These are phyloP conservation scores for Drosophila asahinai DNA, from an alignment of 1,140 invertebrate genomes.

Conservation along the genomic window DNA sequence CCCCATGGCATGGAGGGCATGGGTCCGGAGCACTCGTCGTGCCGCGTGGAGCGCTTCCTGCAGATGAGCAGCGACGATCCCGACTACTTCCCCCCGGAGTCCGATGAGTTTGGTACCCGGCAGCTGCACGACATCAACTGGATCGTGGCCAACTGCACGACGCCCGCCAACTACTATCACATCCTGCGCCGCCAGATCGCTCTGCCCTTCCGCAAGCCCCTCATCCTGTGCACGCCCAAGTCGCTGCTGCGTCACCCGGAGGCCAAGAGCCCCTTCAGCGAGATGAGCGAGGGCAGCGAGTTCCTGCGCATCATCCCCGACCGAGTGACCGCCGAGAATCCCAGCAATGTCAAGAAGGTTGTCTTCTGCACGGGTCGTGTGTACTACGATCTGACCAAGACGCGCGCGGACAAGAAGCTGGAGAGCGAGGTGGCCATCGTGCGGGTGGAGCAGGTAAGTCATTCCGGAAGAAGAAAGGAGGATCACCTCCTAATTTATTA, in stretches of 20 bases:
- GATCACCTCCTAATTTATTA: background rate
- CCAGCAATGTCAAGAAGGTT: conserved; percentile 92
- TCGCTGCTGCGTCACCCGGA: conserved; percentile 97
- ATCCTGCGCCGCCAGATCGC: conserved; percentile 97
- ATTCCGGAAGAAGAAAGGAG: background rate
- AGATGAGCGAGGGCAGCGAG: conserved; percentile 93
- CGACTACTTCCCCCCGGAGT: conserved; percentile 96
- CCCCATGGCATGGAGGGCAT: conserved; percentile 99
- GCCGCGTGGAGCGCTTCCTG: conserved; percentile 97
- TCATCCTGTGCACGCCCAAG: conserved; percentile 99
- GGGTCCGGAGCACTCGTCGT: conserved; percentile 99
- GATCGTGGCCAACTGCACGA: conserved; percentile 98
- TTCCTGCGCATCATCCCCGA: conserved; percentile 94
- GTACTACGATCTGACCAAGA: conserved; percentile 97
- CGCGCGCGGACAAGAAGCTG: conserved; percentile 91
- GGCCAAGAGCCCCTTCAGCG: conserved; percentile 96
- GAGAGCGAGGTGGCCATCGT: conserved; percentile 94
- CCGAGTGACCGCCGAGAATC: conserved; percentile 89
- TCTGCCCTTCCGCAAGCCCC: conserved; percentile 97
- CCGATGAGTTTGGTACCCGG: conserved; percentile 93
- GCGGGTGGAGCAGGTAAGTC: conserved; percentile 94
- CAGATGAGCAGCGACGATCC: conserved; percentile 99
- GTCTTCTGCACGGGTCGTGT: conserved; percentile 98
- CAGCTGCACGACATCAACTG: conserved; percentile 99
- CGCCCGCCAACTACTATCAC: conserved; percentile 99